Conservation (phyloP, 2,888 invertebrate species). For the Brachyptera putata region DNA sequence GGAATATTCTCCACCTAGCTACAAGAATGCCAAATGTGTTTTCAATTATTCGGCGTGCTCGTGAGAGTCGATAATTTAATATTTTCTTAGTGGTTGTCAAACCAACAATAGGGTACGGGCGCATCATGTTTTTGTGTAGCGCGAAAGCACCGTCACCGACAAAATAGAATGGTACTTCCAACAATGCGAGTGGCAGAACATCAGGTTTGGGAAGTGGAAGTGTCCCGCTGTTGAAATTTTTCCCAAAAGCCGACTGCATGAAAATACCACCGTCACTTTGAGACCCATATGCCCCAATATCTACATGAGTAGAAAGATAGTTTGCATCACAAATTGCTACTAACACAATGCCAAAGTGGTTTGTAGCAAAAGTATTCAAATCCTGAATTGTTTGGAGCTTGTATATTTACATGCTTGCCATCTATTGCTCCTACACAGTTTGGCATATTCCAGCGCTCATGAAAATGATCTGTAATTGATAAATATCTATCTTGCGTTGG, state of each 20-base stretch:
- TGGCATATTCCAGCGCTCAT: slow-evolving; percentile 40
- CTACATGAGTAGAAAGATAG: slow-evolving; percentile 17
- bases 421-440: slow-evolving; percentile 40
- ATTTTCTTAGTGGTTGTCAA: not conserved
- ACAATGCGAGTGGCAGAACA: not conserved
- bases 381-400: slow-evolving; percentile 38
- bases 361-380: slow-evolving; percentile 41
- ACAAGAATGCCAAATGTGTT: slow-evolving; percentile 25
- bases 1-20: slow-evolving; percentile 16
- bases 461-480: slow-evolving; percentile 34
- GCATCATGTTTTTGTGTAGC: slow-evolving; percentile 3
- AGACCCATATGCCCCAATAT: slow-evolving; percentile 20
- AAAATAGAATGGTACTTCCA: slow-evolving; percentile 3
- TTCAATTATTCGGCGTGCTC: slow-evolving; percentile 11
- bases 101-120: slow-evolving; percentile 8
- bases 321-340: slow-evolving; percentile 6
- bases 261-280: slow-evolving; percentile 20
- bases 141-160: slow-evolving; percentile 17
- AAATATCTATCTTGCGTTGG: not conserved
- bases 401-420: slow-evolving; percentile 40
- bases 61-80: slow-evolving; percentile 17
- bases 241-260: slow-evolving; percentile 1
- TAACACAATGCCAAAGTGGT: slow-evolving; percentile 38
- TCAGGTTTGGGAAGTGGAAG: slow-evolving; percentile 6
- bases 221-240: not conserved